These are phyloP conservation scores for Phallusia fumigata DNA, from an alignment of 23 tunicate species.

Conservation along the genomic window DNA sequence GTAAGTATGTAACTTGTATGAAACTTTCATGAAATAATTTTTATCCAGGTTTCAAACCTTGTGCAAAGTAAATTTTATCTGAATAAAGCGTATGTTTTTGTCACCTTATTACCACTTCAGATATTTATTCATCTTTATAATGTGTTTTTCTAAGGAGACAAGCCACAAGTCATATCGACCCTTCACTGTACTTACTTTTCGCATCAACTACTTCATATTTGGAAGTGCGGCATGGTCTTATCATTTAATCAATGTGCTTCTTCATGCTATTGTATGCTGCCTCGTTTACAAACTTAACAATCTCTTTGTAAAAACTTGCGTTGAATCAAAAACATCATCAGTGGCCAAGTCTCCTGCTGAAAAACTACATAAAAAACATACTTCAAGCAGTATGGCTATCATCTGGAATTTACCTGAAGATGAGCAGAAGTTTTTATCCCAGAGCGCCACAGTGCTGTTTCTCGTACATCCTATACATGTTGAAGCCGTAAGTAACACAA, in stretches of 20 bases:
- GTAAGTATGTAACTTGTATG: too few relatives aligned
- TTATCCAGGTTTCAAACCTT: too few relatives aligned
- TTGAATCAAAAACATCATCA: neutral
- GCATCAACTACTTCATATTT: slow-evolving; percentile 56
- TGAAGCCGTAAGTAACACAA: slow-evolving; percentile 62
- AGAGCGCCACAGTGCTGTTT: slow-evolving; percentile 62
- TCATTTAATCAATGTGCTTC: slow-evolving; percentile 65
- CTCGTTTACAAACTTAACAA: slow-evolving; percentile 44
- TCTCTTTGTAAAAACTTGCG: slow-evolving; percentile 19
- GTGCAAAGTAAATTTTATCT: too few relatives aligned
- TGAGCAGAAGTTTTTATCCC: slow-evolving; percentile 11
- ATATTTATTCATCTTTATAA: neutral
- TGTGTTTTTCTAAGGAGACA: slow-evolving; percentile 50
- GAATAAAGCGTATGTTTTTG: too few relatives aligned
- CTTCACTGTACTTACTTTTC: slow-evolving; percentile 75
- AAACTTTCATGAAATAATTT: too few relatives aligned
- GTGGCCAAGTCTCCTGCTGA: neutral
- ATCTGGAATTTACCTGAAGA: neutral
- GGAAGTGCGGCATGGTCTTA: slow-evolving; percentile 64
- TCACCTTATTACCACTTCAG: too few relatives aligned
- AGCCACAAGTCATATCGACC: slow-evolving; percentile 98
- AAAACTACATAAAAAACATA: neutral
- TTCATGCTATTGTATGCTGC: slow-evolving; percentile 43
- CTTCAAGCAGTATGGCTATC: neutral
- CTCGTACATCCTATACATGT: slow-evolving; percentile 83